phyloP scores from a whole-genome alignment of 2,888 invertebrate species.

The Latrodectus hesperus region DNA sequence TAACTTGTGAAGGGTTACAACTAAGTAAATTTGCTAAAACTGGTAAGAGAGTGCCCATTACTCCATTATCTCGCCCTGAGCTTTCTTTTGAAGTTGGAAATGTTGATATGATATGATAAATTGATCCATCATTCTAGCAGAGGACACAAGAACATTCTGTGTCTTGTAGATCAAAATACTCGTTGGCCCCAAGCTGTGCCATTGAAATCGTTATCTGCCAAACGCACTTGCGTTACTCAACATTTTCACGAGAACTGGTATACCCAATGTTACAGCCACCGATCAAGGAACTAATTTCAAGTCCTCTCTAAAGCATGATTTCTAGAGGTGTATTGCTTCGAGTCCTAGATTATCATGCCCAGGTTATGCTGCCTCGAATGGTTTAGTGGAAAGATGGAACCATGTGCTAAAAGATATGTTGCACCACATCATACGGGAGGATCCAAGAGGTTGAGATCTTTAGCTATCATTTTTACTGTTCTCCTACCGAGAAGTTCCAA shows the following conservation, averaged over 20 bases:
- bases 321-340: not conserved
- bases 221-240: not conserved
- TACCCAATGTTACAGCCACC: not conserved
- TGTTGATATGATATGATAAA: not conserved
- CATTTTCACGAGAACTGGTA: not conserved
- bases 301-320: not conserved
- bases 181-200: not conserved
- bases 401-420: conserved; percentile 1
- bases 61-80: not conserved
- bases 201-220: not conserved
- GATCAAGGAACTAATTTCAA: conserved; percentile 7
- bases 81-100: not conserved
- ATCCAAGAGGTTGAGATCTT: not conserved
- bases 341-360: not conserved
- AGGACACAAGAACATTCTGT: not conserved
- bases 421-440: not conserved
- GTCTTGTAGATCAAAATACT: conserved; percentile 4
- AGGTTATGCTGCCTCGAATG: not conserved
- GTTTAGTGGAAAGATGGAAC: conserved; percentile 3
- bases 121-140: not conserved
- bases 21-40: not conserved
- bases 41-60: not conserved
- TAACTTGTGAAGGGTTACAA: not conserved
- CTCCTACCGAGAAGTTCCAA: too few relatives aligned
- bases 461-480: too few relatives aligned